Conservation (phyloP, 2,888 invertebrate species). For the Apodemia duryi region DNA sequence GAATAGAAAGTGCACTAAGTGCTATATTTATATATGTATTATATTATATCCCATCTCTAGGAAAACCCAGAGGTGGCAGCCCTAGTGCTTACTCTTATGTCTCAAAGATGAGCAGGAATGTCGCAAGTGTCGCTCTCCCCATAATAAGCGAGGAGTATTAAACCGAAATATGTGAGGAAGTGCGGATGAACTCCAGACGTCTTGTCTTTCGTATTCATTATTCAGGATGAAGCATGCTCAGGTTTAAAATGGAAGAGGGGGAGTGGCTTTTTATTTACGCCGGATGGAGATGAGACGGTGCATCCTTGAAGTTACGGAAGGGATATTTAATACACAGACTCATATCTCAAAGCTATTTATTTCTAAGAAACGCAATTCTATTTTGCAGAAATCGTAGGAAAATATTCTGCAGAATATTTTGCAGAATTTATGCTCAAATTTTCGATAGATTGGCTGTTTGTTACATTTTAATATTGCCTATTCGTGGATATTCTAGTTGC, state of each 20-base stretch:
- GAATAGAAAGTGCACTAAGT: no score
- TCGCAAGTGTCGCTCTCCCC: conserved; percentile 9
- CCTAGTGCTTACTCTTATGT: conserved; percentile 1
- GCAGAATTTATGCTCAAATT: no score
- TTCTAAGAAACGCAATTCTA: background rate
- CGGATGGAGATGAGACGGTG: conserved; percentile 5
- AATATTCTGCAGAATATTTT: no score
- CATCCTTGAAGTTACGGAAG: background rate
- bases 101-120: conserved; percentile 12
- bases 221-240: conserved; percentile 8
- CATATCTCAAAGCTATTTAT: background rate
- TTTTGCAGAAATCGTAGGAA: no score
- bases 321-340: background rate
- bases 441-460: no score
- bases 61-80: background rate
- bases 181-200: conserved; percentile 15
- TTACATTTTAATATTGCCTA: no score
- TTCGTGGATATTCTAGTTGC: no score
- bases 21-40: no score
- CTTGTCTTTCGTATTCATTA: conserved; percentile 13
- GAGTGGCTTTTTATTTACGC: background rate
- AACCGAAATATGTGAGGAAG: conserved; percentile 12
- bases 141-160: conserved; percentile 13
- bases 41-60: no score
- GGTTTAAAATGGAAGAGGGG: background rate